Conservation (phyloP, 2,888 invertebrate genomes). For the Cantharis flavilabris region DNA sequence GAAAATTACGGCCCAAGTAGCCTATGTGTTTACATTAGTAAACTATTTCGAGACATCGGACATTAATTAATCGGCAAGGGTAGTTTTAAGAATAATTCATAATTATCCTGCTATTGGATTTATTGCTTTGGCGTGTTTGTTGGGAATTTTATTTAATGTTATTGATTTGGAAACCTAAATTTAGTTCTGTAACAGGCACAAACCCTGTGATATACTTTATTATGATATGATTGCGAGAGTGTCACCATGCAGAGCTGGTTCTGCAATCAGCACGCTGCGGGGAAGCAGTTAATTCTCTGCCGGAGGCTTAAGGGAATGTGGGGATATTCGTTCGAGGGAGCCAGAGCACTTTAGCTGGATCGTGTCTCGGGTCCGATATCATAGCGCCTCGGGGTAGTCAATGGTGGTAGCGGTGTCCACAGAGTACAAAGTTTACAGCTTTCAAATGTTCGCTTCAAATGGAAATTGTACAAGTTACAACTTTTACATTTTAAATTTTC, state of each 20-base stretch:
- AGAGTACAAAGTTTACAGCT: slow-evolving; percentile 43
- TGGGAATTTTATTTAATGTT: background rate
- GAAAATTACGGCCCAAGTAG: background rate
- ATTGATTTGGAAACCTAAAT: background rate
- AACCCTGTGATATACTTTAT: slow-evolving; percentile 31
- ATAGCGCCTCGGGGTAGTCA: slow-evolving; percentile 40
- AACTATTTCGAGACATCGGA: background rate
- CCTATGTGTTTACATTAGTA: too few species aligned
- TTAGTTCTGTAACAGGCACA: background rate
- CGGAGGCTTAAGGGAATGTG: slow-evolving; percentile 41
- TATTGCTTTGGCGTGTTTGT: background rate
- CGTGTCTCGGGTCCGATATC: slow-evolving; percentile 50
- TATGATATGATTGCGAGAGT: slow-evolving; percentile 36
- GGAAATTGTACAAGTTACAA: slow-evolving; percentile 26
- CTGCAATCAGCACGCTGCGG: slow-evolving; percentile 44
- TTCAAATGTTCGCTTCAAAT: slow-evolving; percentile 24
- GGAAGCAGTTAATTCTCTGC: slow-evolving; percentile 47
- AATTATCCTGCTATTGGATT: background rate
- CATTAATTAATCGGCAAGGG: too few species aligned
- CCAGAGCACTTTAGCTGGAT: slow-evolving; percentile 45
- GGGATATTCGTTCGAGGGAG: slow-evolving; percentile 37
- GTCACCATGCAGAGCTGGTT: slow-evolving; percentile 38
- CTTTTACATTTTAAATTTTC: slow-evolving; percentile 40
- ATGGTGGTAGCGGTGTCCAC: slow-evolving; percentile 36
- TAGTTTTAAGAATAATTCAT: too few species aligned